These are phyloP conservation scores for Temnothorax ravouxi DNA, from an alignment of 2,888 invertebrate species.

Conservation along the genomic window DNA sequence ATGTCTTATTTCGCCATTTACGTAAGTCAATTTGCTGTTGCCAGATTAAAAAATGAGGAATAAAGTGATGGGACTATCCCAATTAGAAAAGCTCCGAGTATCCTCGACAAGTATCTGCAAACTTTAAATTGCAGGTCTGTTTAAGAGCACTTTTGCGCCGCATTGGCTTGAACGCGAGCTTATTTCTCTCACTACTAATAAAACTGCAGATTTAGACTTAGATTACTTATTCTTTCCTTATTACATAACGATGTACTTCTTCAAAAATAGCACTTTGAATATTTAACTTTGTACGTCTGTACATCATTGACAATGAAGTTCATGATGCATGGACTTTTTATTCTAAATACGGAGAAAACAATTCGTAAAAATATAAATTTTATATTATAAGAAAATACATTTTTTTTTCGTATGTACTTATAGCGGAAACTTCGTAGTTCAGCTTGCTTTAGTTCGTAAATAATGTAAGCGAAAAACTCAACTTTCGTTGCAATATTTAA, in stretches of 20 bases:
- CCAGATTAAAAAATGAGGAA: background rate
- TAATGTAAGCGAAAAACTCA: constrained; percentile 50
- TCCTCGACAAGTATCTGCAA: constrained; percentile 35
- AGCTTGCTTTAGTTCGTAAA: constrained; percentile 36
- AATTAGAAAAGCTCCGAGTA: constrained; percentile 48
- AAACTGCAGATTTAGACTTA: constrained; percentile 25
- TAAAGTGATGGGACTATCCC: background rate
- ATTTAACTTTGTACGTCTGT: background rate
- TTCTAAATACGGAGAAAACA: background rate
- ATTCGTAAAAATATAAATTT: constrained; percentile 27
- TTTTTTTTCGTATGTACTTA: constrained; percentile 25
- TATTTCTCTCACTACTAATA: constrained; percentile 9
- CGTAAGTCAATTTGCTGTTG: background rate
- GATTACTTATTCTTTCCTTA: constrained; percentile 14
- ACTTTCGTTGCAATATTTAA: constrained; percentile 49
- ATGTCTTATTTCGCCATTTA: background rate
- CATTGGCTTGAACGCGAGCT: constrained; percentile 40
- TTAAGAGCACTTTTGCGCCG: constrained; percentile 33
- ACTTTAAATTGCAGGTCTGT: constrained; percentile 37
- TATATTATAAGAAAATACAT: background rate
- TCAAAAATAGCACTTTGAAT: background rate
- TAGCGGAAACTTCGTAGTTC: constrained; percentile 33
- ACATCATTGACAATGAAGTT: background rate
- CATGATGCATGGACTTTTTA: background rate
- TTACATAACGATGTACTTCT: background rate